Evolutionary conservation across 2,113 vertebrate genomes (phyloP), one percentile per base, ranked within the genome.

Genomic region (Nanorana parkeri): DNA sequence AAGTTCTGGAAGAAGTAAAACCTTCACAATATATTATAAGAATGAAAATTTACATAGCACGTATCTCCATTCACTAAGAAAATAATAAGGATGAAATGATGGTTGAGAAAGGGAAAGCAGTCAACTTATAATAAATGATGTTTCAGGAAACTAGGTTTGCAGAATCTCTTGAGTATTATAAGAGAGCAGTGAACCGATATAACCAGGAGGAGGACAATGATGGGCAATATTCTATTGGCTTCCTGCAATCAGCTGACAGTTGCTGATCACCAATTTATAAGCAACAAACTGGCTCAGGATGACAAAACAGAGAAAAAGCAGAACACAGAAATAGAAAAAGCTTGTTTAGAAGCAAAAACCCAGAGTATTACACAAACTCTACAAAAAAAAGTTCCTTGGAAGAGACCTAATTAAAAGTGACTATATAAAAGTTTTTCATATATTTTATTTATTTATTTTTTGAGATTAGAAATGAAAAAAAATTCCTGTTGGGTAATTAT

Each of bases 1-100:
- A 75, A 61, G 23, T 60, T 60, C 60, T 75, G 55, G 32, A 61
- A 41, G 55, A 75, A 60, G 36, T 19, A 73, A 58, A 11, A 75
- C 17, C 19, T 23, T 41, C 17, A n/a, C 20, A 28, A 74, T 11
- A 58, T 20, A 47, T 47, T 47, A 73, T 6, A 23, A 0, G 41
- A 23, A 32, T 26, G 5, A 20, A 23, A 21, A 23, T 61, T 36
- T 75, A 56, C 17, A 75, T 61, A 36, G 13, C 28, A 17, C 8
- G 2, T 28, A 20, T 11, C 71, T 36, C 21, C 51, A 56, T 28
- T 29, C 26, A 32, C 54, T 28, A 54, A 11, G 17, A 68, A 15
- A 68, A 47, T 68, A 51, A 68, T 68, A 19, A 23, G 28, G 2
- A 68, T 29, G 20, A 68, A 68, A 73, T n/a, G 54, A 58, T 56